Evolutionary conservation across 2,888 invertebrate species (phyloP).

Genomic region (Melinaea menophilus): DNA sequence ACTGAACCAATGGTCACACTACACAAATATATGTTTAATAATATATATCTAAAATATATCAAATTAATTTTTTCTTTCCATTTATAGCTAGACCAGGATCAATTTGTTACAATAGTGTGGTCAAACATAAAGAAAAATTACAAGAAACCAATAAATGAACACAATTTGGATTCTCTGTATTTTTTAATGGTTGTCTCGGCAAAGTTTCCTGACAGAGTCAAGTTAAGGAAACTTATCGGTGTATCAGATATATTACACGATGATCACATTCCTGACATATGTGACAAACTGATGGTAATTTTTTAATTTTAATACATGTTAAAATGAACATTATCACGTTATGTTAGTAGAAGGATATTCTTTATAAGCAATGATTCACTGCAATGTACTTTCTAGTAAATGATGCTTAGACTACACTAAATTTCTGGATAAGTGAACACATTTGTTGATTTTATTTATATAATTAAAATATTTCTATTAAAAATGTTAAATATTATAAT

Average conservation of each 20-base stretch:
- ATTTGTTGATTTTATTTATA: too few relatives aligned
- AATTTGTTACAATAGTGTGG: slow-evolving; percentile 79
- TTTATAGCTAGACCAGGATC: slow-evolving; percentile 69
- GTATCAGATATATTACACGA: slow-evolving; percentile 76
- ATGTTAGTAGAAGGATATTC: neutral
- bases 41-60: too few relatives aligned
- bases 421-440: too few relatives aligned
- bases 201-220: slow-evolving; percentile 71
- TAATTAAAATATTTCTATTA: too few relatives aligned
- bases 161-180: slow-evolving; percentile 81
- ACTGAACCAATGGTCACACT: too few relatives aligned
- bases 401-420: too few relatives aligned
- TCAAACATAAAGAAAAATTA: slow-evolving; percentile 78
- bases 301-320: slow-evolving; percentile 12
- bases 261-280: slow-evolving; percentile 75
- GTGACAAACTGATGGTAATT: slow-evolving; percentile 81
- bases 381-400: too few relatives aligned
- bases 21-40: too few relatives aligned
- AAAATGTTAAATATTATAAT: slow-evolving; percentile 1
- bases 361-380: too few relatives aligned
- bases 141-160: slow-evolving; percentile 80
- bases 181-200: slow-evolving; percentile 71
- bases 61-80: slow-evolving; percentile 4
- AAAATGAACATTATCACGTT: neutral
- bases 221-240: slow-evolving; percentile 77